Evolutionary conservation across 2,888 invertebrate species (phyloP), one percentile per base, ranked within the genome.

Genomic region (Nesidiocoris tenuis): DNA sequence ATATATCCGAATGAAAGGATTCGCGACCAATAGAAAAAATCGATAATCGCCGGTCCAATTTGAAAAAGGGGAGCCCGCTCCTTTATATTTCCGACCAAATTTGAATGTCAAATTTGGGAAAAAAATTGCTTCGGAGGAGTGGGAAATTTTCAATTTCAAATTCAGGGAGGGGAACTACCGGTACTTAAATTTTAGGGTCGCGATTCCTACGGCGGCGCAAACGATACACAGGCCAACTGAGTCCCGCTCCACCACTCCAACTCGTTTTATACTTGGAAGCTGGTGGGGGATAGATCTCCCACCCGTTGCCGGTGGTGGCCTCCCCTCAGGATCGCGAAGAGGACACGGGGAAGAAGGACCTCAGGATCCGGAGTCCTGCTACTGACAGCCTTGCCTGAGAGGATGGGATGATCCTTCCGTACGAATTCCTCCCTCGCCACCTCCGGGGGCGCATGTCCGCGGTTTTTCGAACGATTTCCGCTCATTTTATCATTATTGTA

Each of bases 161-260:
- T 67, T 55, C 55, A 16, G 39, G 39, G 12, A 39, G 12, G 39
- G 39, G 39, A 39, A 39, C 5, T 39, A 39, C 39, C 39, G 39
- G 39, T 39, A 39, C 39, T 39, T 39, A 7, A 12, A 7, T 7
- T 39, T 39, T 12, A 12, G 54, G 70, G 25, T 57, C 57, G 57
- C 59, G 59, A 24, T 7, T 39, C 12, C 12, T 57, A 70, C 25
- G 18, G 59, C 70, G 57, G 25, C 19, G 17, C 23, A 22, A 70
- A 70, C 70, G 70, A 59, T 57, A 70, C 70, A 70, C 70, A 70
- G 70, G 39, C n/a, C 70, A 70, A 70, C 70, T 70, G 70, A 70
- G 39, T 70, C 70, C 70, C 70, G 70, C 70, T 70, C 70, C 70
- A 59, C 70, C 70, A 24, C 70, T 70, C 17, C 17, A 25, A 57